A percentile compares a stretch with the other conserved stretches of the same genome.
These are phyloP conservation scores for Clarias platycephalus DNA, from an alignment of 2,797 vertebrate genomes.

Conservation along the genomic window DNA sequence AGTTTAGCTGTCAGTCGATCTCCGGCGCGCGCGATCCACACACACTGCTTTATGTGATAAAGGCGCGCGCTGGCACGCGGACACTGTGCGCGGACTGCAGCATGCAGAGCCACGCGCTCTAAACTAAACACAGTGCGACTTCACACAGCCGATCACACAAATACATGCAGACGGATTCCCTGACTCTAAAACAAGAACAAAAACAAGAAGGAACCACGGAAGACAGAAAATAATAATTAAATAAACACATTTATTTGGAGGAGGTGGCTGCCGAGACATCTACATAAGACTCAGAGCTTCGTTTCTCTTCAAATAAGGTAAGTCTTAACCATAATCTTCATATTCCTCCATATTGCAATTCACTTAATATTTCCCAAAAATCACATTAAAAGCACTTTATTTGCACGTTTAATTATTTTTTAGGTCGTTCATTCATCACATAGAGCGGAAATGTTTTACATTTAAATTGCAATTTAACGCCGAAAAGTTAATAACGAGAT, in stretches of 20 bases:
- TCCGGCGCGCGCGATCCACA: constrained; percentile 63
- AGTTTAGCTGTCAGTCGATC: constrained; percentile 85
- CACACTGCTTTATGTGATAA: constrained; percentile 68
- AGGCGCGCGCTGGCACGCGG: constrained; percentile 71
- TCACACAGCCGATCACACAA: background rate
- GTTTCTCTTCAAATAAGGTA: constrained; percentile 45
- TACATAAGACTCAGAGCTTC: constrained; percentile 4
- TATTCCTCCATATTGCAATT: background rate
- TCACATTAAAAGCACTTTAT: background rate
- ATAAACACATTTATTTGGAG: background rate
- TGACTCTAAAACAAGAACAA: background rate
- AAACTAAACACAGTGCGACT: constrained; percentile 23
- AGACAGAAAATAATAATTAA: background rate
- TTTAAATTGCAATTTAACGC: background rate
- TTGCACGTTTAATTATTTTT: background rate
- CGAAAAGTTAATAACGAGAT: background rate
- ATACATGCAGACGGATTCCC: constrained; percentile 19
- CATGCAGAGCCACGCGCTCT: constrained; percentile 57
- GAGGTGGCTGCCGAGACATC: background rate
- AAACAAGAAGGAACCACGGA: background rate
- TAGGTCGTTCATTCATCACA: background rate
- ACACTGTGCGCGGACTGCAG: constrained; percentile 67
- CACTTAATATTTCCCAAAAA: background rate
- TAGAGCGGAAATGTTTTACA: background rate
- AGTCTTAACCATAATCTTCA: background rate